phyloP scores from a whole-genome alignment of 2,888 invertebrate genomes.

The Dryobotodes eremita region DNA sequence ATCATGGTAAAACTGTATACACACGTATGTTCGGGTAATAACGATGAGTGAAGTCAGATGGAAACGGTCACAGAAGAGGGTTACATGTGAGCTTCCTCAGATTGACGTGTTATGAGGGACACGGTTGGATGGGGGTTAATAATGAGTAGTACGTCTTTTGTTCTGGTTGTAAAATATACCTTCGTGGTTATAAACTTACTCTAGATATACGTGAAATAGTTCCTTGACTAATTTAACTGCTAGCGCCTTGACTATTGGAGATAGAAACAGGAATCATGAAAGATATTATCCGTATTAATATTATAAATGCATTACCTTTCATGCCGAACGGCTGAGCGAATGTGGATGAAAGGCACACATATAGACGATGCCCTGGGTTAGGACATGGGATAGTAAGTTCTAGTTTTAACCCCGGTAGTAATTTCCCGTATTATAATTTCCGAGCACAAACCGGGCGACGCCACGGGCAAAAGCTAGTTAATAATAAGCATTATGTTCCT shows the following conservation, averaged over 20 bases:
- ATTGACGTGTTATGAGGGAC: constrained; percentile 44
- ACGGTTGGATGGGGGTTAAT: constrained; percentile 15
- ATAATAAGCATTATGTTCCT: neutral
- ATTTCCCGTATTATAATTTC: neutral
- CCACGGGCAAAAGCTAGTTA: neutral
- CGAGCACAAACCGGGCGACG: neutral
- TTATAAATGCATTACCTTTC: neutral
- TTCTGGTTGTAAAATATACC: constrained; percentile 11
- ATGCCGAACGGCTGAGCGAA: no score
- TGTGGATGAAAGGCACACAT: no score
- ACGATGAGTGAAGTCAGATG: constrained; percentile 52
- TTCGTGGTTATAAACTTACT: neutral
- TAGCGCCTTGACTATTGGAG: neutral
- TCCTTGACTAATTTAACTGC: neutral
- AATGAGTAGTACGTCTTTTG: constrained; percentile 36
- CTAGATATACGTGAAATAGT: neutral
- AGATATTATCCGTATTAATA: neutral
- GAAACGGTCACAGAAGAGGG: constrained; percentile 52
- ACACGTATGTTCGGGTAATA: constrained; percentile 23
- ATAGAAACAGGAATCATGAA: neutral
- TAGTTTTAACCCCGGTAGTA: neutral
- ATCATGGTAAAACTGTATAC: constrained; percentile 8
- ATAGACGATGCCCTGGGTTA: no score
- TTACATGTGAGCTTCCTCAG: constrained; percentile 27
- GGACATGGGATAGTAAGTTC: no score